These are phyloP conservation scores for Aphelocoma coerulescens DNA, from an alignment of 2,113 vertebrate species.

Conservation along the genomic window DNA sequence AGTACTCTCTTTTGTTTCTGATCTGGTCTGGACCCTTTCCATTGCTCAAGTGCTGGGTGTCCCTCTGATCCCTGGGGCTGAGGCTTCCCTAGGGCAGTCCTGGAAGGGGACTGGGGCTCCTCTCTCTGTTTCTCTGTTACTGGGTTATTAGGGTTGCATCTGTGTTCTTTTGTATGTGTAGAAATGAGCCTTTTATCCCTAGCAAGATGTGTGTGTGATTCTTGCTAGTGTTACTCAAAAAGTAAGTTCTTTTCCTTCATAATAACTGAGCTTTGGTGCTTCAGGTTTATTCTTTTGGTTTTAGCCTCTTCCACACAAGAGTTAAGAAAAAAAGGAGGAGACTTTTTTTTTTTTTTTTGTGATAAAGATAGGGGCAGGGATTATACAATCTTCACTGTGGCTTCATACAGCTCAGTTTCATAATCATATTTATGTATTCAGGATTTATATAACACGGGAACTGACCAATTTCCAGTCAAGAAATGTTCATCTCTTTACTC, in stretches of 20 bases:
- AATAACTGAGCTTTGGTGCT: not conserved
- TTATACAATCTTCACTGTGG: not conserved
- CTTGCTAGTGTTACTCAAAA: not conserved
- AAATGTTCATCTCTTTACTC: not conserved
- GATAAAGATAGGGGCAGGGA: not conserved
- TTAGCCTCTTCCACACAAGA: not conserved
- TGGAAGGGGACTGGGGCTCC: not conserved
- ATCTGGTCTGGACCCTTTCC: not conserved
- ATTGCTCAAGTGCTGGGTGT: not conserved
- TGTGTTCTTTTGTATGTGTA: not conserved
- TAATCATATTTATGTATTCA: not conserved
- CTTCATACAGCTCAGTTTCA: not conserved
- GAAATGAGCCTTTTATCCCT: not conserved
- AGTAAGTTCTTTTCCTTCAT: not conserved
- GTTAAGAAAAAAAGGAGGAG: not conserved
- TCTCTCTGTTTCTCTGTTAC: not conserved
- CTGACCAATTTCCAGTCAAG: not conserved
- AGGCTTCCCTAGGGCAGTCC: not conserved
- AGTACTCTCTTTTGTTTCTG: not conserved
- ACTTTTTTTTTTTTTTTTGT: not conserved
- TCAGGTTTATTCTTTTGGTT: not conserved
- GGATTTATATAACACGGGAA: slow-evolving; percentile 27
- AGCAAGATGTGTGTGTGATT: not conserved
- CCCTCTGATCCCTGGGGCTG: not conserved
- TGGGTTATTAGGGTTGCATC: not conserved